Evolutionary conservation across 1,140 invertebrate genomes (phyloP).

Genomic region (Papilio machaon): DNA sequence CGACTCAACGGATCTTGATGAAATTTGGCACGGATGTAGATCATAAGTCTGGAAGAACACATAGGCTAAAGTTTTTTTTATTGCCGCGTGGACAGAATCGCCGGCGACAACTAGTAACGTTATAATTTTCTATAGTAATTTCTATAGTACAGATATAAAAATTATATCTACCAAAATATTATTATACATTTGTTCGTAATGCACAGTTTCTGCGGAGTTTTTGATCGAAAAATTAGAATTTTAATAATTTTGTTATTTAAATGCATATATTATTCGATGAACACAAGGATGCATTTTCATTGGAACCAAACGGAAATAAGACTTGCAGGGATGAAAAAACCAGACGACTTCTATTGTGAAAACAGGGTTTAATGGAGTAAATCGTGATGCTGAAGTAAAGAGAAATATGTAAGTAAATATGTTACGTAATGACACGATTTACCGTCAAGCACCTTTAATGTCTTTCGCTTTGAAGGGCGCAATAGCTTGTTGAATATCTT

Average conservation of each 20-base stretch:
- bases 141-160: not conserved
- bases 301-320: constrained; percentile 3
- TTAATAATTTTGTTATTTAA: not conserved
- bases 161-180: not conserved
- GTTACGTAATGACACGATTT: constrained; percentile 1
- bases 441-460: constrained; percentile 7
- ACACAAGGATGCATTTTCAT: not conserved
- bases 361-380: constrained; percentile 11
- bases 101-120: not conserved
- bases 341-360: not conserved
- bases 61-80: not conserved
- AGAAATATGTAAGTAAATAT: constrained; percentile 22
- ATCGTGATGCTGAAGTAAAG: not conserved
- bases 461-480: constrained; percentile 7
- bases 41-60: too few relatives aligned
- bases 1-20: too few relatives aligned
- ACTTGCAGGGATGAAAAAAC: not conserved
- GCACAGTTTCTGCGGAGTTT: not conserved
- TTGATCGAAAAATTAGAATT: not conserved
- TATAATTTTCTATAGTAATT: not conserved
- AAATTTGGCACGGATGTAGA: too few relatives aligned
- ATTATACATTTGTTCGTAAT: not conserved
- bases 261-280: not conserved
- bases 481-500: not conserved
- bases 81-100: too few relatives aligned